Evolutionary conservation across 1,140 invertebrate species (phyloP), one percentile per base, ranked within the genome.

Genomic region (Drosophila simulans): DNA sequence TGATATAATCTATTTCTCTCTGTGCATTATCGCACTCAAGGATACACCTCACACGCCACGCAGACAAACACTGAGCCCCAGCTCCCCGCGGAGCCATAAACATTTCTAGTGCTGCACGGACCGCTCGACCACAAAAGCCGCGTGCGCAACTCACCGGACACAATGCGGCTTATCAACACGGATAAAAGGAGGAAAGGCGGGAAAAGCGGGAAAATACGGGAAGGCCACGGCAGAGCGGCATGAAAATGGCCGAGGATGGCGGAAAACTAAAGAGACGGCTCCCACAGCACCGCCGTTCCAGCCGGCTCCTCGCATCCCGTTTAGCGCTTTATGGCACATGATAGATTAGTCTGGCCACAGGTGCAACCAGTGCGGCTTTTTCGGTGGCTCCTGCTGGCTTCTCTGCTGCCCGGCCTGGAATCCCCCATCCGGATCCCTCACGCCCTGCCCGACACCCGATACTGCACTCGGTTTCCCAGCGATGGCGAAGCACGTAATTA

Each of bases 311-410:
- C 17, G 22, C 34, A 12, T 40, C 31, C 68, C 69, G 59, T 52
- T 69, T 56, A 71, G 60, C 82, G 83, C 83, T 85, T 86, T 86
- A 86, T 83, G 83, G 79, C 82, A 83, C 82, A 86, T 86, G 83
- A 86, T 88, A 86, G 82, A 86, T 86, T 86, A 86, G 82, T 88
- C 84, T 71, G 79, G 79, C 75, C 82, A 70, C 82, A 86, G 82
- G 82, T 86, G 82, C 79, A 80, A 58, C 58, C 78, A 65, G 46
- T 58, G 73, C 57, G 73, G 73, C 73, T 64, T 76, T 75, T 80
- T 77, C 42, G 63, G 70, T 64, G 68, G 59, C 54, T 86, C 25
- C 35, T 25, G 58, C 20, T 64, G 58, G 59, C 46, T 68, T 66
- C 59, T 45, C 60, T 53, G 27, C 43, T 53, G 60, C 27, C 59